Percentiles rank a stretch among this genome's conserved stretches.
These are phyloP conservation scores for Hipparchia sbordonii DNA, from an alignment of 2,888 invertebrate species.

Conservation along the genomic window DNA sequence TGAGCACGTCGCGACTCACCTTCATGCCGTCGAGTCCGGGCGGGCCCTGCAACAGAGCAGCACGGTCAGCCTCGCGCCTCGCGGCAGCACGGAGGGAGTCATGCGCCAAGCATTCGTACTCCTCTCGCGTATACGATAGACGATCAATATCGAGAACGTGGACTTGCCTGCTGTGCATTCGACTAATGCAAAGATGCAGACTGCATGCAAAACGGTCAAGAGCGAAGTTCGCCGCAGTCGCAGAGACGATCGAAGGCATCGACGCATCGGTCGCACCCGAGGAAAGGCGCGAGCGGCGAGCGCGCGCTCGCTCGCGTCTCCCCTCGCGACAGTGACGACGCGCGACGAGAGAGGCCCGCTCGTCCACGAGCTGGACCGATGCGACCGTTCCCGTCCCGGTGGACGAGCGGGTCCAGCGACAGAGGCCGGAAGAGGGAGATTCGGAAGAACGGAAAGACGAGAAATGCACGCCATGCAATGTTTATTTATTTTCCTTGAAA, in stretches of 20 bases:
- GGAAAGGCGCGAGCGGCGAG: not conserved
- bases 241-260: too few relatives aligned
- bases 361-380: not conserved
- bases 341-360: not conserved
- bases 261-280: too few relatives aligned
- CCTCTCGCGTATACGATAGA: not conserved
- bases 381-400: too few relatives aligned
- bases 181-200: not conserved
- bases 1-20: slow-evolving; percentile 86
- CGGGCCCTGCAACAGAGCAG: slow-evolving; percentile 87
- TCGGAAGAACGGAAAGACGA: slow-evolving; percentile 52
- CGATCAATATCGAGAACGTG: not conserved
- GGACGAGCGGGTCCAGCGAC: slow-evolving; percentile 4
- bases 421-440: slow-evolving; percentile 31
- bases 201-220: not conserved
- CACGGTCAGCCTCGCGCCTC: not conserved
- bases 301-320: not conserved
- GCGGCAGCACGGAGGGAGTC: too few relatives aligned
- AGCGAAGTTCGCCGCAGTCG: not conserved
- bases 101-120: not conserved
- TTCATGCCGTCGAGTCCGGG: slow-evolving; percentile 98
- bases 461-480: slow-evolving; percentile 74
- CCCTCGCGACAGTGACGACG: too few relatives aligned
- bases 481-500: slow-evolving; percentile 76
- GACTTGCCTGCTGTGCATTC: not conserved